Conservation (phyloP, 2,797 vertebrate genomes). For the Schizopygopsis pylzovi region DNA sequence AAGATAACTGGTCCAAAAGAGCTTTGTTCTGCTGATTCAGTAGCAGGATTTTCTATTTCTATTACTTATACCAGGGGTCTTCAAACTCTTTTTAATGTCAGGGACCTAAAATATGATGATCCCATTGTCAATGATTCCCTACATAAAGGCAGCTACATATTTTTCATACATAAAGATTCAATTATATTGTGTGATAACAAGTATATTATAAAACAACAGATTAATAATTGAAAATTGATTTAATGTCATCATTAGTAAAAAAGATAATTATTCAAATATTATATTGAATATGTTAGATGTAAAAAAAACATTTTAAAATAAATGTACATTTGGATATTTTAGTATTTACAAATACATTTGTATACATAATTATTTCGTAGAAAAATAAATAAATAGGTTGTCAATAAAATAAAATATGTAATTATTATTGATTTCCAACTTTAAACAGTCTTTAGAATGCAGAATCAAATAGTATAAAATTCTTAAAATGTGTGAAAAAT, state of each 20-base stretch:
- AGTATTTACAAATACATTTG: not conserved
- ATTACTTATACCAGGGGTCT: not conserved
- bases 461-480: not conserved
- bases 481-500: not conserved
- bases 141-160: not conserved
- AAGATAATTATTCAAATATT: not conserved
- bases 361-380: not conserved
- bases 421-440: not conserved
- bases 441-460: not conserved
- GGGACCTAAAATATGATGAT: not conserved
- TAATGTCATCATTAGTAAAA: not conserved
- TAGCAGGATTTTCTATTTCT: not conserved
- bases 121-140: not conserved
- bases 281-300: not conserved
- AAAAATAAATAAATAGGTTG: not conserved
- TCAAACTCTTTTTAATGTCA: not conserved
- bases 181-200: not conserved
- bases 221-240: not conserved
- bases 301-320: not conserved
- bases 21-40: slow-evolving; percentile 8
- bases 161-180: not conserved
- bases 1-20: slow-evolving; percentile 15
- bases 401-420: not conserved
- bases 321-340: not conserved
- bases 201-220: not conserved